Evolutionary conservation across 2,113 vertebrate species (phyloP), one percentile per base, ranked within the genome.

Genomic region (Phylloscopus trochiloides): DNA sequence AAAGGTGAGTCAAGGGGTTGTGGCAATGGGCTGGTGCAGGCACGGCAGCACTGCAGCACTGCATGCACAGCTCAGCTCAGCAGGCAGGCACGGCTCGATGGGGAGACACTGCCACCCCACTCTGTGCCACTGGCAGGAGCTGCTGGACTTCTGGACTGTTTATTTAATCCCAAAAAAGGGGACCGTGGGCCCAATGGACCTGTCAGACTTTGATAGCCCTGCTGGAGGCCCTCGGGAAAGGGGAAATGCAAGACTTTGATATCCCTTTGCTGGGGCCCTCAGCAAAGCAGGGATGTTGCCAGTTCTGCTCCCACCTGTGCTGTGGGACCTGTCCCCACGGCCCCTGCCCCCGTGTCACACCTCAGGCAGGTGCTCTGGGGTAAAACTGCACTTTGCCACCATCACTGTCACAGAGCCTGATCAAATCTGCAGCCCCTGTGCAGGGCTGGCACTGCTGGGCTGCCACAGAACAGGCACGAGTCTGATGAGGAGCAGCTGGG

Each of bases 81-180:
- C 31, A 29, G 7, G 50, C 2, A 28, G 45, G 42, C 40, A 13
- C 0, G 0, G 45, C 54, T 43, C 0, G 2, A 3, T 0, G 0
- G 47, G 43, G 43, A 77, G 10, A 28, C 32, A 54, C 36, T 57
- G 32, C 74, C 22, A 12, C 14, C n/a, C 54, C 1, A 0, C 76
- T 28, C n/a, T 8, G 28, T 36, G 90, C 43, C 48, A 1, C 21
- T 14, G 36, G 34, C 43, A 73, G 58, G 28, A 45, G 32, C 34
- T 79, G n/a, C 57, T 67, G 38, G 38, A 22, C 7, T 72, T 36
- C 8, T 32, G 25, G 17, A 48, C 2, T 40, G 12, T 7, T 58
- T 31, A 31, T 74, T 91, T 67, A 17, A 38, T 68, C 50, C 26
- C 20, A n/a, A 47, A 29, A 21, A 59, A 57, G 5, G 6, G 29